Conservation (phyloP, 1,140 invertebrate species). For the Drosophila aff. region DNA sequence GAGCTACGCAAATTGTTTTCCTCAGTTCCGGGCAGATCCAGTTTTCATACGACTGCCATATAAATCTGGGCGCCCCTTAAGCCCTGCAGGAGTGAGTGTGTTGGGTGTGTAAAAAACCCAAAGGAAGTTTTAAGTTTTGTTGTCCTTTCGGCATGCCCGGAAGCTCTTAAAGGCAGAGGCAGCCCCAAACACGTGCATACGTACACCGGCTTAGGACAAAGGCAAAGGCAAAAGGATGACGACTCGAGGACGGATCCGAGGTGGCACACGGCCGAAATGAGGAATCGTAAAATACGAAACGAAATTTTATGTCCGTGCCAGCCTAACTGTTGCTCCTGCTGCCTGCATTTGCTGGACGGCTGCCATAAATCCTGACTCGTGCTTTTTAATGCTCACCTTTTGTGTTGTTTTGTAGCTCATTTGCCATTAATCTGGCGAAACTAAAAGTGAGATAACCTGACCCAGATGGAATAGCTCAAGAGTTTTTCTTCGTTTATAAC, state of each 20-base stretch:
- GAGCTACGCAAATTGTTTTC: constrained; percentile 45
- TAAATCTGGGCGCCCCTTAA: constrained; percentile 28
- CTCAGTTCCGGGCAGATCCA: constrained; percentile 18
- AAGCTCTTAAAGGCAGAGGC: constrained; percentile 56
- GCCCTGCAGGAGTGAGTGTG: constrained; percentile 4
- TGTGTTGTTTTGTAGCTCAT: constrained; percentile 56
- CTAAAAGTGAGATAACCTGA: constrained; percentile 28
- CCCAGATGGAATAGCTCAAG: constrained; percentile 23
- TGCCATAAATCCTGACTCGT: constrained; percentile 51
- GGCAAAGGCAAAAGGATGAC: constrained; percentile 14
- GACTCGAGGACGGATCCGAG: not conserved
- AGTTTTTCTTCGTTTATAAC: constrained; percentile 21
- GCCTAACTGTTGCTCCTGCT: constrained; percentile 39
- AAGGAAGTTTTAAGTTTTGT: constrained; percentile 64
- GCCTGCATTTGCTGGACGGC: constrained; percentile 24
- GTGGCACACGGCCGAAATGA: constrained; percentile 18
- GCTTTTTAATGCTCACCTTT: constrained; percentile 45
- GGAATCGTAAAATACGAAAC: constrained; percentile 42
- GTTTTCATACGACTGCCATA: constrained; percentile 11
- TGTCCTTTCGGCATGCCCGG: constrained; percentile 50
- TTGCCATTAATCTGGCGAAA: constrained; percentile 54
- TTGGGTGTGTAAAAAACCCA: constrained; percentile 26
- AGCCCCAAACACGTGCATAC: constrained; percentile 45
- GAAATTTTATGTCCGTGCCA: constrained; percentile 43
- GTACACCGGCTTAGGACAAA: constrained; percentile 29